A percentile compares a stretch with the other conserved stretches of the same genome.
phyloP scores from a whole-genome alignment of 1,140 invertebrate species.

The Trichogramma pretiosum region DNA sequence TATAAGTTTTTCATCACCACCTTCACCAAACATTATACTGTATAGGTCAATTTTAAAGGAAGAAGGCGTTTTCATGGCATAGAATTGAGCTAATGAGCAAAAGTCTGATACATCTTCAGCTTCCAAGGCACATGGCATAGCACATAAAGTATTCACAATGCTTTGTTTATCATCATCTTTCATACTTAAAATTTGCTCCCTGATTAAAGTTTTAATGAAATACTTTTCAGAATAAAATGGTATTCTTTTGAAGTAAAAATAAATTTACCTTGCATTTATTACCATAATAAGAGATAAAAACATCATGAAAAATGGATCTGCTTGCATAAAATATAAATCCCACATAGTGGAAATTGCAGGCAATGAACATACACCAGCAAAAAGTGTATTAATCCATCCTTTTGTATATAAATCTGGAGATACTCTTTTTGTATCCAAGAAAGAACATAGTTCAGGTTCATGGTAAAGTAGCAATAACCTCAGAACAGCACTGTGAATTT shows the following conservation, averaged over 20 bases:
- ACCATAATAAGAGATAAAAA: conserved; percentile 92
- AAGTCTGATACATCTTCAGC: conserved; percentile 95
- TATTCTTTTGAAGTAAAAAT: too few species aligned
- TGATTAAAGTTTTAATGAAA: too few species aligned
- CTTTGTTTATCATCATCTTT: conserved; percentile 62
- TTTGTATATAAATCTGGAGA: conserved; percentile 85
- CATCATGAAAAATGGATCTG: conserved; percentile 93
- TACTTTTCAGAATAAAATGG: too few species aligned
- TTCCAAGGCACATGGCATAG: conserved; percentile 78
- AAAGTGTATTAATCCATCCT: conserved; percentile 85
- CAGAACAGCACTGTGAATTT: conserved; percentile 54
- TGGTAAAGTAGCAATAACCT: conserved; percentile 90
- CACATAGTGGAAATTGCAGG: conserved; percentile 86
- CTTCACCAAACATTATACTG: conserved; percentile 51
- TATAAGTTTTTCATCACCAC: conserved; percentile 48
- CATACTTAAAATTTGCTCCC: conserved; percentile 77
- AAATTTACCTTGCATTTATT: conserved; percentile 75
- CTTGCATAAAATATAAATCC: conserved; percentile 96
- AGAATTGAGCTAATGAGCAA: conserved; percentile 91
- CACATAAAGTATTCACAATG: conserved; percentile 64
- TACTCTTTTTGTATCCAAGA: conserved; percentile 92
- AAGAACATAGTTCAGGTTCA: conserved; percentile 93
- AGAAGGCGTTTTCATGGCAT: conserved; percentile 81
- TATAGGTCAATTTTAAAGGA: conserved; percentile 77
- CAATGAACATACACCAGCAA: conserved; percentile 77